Evolutionary conservation across 2,113 vertebrate genomes (phyloP).

Genomic region (Glaucomys volans): DNA sequence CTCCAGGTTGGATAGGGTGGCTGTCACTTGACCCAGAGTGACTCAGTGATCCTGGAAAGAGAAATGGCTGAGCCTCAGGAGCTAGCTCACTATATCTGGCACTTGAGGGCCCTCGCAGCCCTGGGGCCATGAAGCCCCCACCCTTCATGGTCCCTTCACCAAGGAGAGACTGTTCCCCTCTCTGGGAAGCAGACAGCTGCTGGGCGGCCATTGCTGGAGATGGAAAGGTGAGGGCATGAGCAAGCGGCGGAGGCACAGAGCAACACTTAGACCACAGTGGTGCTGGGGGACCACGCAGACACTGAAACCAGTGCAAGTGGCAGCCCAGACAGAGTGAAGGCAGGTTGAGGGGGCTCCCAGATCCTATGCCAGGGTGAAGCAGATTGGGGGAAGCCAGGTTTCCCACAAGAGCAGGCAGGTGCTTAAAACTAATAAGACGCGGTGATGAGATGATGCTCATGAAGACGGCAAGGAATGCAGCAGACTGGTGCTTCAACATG

Average conservation of each 20-base stretch:
- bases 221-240: fast-evolving
- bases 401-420: not conserved
- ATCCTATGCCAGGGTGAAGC: no score
- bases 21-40: not conserved
- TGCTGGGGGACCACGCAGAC: not conserved
- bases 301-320: not conserved
- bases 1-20: not conserved
- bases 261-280: not conserved
- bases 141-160: not conserved
- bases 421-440: not conserved
- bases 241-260: not conserved
- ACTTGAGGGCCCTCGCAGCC: not conserved
- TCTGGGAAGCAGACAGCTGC: no score
- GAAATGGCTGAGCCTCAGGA: not conserved
- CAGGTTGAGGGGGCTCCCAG: not conserved
- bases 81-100: not conserved
- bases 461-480: not conserved
- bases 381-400: not conserved
- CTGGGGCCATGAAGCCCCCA: not conserved
- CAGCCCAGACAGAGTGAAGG: not conserved
- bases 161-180: not conserved
- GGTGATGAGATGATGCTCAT: not conserved
- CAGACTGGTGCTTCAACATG: fast-evolving
- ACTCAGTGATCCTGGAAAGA: not conserved
- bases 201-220: not conserved